Evolutionary conservation across 2,113 vertebrate species (phyloP), one percentile per base, ranked within the genome.

Genomic region (Bufo gargarizans): DNA sequence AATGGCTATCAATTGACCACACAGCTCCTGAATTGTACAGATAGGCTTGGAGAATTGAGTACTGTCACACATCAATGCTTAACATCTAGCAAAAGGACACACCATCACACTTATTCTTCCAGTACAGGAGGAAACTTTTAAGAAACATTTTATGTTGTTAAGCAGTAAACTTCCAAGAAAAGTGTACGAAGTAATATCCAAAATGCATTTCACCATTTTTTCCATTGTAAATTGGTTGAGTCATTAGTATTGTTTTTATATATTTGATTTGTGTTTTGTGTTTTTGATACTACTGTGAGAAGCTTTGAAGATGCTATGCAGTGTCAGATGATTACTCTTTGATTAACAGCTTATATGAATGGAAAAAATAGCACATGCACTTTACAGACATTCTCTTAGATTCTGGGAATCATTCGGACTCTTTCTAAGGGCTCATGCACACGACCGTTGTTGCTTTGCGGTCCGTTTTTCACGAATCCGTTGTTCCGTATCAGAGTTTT

Each of bases 51-150:
- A 67, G 47, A 22, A 83, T 53, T 53, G 45, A 20, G 11, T 69
- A 53, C 61, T 67, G 81, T 53, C 81, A 53, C 61, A 82, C 16
- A 82, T 82, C 80, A 69, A 8, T 83, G 63, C 63, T 49, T 67
- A 49, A 67, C 59, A 12, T 67, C 19, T 20, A 50, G 19, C 81
- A 69, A 11, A n/a, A 22, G 45, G 81, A 67, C 47, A 33, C 61
- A 50, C 61, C 19, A 82, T 67, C 19, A 82, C 45, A 82, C 22
- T 53, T 83, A 83, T 19, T 67, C 81, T 50, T 59, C 80, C 80
- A 50, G 17, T 10, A 7, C 4, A 11, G 5, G 20, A 67, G 45
- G 59, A 67, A 63, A 67, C 80, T 82, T 82, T 33, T 12, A 82
- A 82, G 47, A 13, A 69, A 83, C 59, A 50, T 65, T 50, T 47